Evolutionary conservation across 2,797 vertebrate species (phyloP).

Genomic region (Catharus ustulatus): DNA sequence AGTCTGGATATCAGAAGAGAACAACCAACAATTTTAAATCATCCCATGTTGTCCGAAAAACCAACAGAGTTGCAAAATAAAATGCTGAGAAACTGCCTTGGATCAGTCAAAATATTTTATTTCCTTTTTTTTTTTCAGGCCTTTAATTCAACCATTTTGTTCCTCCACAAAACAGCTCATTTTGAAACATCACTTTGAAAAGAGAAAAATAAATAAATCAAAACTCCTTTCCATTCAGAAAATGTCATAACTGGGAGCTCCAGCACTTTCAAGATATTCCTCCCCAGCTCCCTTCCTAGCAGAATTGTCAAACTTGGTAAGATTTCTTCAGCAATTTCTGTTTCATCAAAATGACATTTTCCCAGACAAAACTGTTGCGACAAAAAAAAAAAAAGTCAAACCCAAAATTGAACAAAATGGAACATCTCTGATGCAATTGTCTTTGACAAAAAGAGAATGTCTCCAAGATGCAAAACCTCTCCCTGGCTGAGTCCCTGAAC

Average conservation of each 20-base stretch:
- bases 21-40: constrained; percentile 21
- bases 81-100: not conserved
- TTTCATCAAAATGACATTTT: constrained; percentile 48
- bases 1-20: not conserved
- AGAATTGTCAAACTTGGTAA: constrained; percentile 21
- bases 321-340: constrained; percentile 38
- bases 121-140: not conserved
- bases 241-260: constrained; percentile 30
- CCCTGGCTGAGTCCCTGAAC: not conserved
- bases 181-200: constrained; percentile 35
- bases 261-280: constrained; percentile 16
- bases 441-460: not conserved
- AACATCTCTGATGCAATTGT: constrained; percentile 16
- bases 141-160: not conserved
- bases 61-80: constrained; percentile 21
- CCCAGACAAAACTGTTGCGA: constrained; percentile 31
- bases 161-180: not conserved
- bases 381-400: not conserved
- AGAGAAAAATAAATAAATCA: constrained; percentile 31
- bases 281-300: constrained; percentile 20
- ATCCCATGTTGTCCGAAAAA: not conserved
- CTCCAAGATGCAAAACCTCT: not conserved
- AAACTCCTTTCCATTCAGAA: constrained; percentile 34
- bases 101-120: constrained; percentile 22
- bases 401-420: not conserved